Evolutionary conservation across 2,888 invertebrate species (phyloP), one percentile per base, ranked within the genome.

Genomic region (Erynnis tages): DNA sequence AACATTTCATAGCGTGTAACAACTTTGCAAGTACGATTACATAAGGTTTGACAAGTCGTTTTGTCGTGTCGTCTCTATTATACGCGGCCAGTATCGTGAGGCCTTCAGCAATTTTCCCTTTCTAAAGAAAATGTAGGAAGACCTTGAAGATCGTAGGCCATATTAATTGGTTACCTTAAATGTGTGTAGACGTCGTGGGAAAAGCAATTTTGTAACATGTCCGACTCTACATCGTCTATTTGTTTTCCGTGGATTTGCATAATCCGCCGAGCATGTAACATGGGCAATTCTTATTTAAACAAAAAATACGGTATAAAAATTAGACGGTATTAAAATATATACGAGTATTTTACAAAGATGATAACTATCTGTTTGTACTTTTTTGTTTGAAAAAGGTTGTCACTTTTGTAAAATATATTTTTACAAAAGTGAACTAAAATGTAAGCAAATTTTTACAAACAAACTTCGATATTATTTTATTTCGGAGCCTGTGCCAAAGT

Each of bases 11-110:
- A 44, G 14, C 21, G 41, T 29, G 25, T 27, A 50, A 35, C 21
- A 50, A 50, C 35, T 44, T 37, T 50, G 50, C 43, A 44, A 50
- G 49, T 43, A 34, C 43, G 56, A 61, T 80, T 77, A 76, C 73
- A 75, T 75, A 76, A 80, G 73, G 71, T 79, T 79, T 77, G 77
- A 78, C 80, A 76, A 69, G 66, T 63, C 64, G 54, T 61, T 65
- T 35, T 65, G 66, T 79, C 75, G 69, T 77, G 74, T 76, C 71
- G 68, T 76, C 71, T 74, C 72, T 73, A 76, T 79, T 79, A 50
- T 29, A 27, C 43, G 29, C 35, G 27, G 4, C 50, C 50, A 50
- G 43, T 35, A 19, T 43, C 50, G 50, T 49, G 49, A 50, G 50
- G 35, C 27, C 50, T 43, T 50, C 29, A 27, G 19, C 29, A 34